phyloP scores from a whole-genome alignment of 2,797 vertebrate genomes.

The Macropus fuliginosus region DNA sequence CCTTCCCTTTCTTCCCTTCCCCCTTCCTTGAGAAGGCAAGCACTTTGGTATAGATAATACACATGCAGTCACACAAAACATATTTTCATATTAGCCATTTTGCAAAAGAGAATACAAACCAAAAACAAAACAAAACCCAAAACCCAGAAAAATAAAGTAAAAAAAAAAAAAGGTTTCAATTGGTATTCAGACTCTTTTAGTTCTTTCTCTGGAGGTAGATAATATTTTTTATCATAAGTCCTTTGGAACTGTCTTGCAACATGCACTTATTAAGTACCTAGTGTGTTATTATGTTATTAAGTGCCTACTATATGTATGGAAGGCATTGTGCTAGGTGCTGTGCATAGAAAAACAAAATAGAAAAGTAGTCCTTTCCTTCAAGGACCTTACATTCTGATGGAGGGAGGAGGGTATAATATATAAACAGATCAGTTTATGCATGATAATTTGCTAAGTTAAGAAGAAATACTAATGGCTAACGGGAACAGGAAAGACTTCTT shows the following conservation, averaged over 20 bases:
- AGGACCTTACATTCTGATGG: neutral
- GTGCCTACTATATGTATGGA: neutral
- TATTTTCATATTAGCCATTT: no score
- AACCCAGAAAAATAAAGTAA: neutral
- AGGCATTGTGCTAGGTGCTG: neutral
- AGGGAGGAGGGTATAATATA: neutral
- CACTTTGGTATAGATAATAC: neutral
- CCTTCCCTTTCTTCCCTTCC: neutral
- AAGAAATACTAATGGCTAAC: neutral
- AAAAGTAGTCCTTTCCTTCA: neutral
- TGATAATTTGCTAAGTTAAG: neutral
- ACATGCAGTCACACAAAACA: no score
- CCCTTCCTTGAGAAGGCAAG: neutral
- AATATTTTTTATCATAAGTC: neutral
- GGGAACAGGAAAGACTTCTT: neutral
- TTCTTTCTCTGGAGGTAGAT: neutral
- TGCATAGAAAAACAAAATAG: neutral
- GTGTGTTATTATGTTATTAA: neutral
- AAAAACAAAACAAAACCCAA: neutral
- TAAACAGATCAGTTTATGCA: neutral
- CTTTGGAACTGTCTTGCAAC: neutral
- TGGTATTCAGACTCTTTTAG: neutral
- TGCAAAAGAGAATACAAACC: neutral
- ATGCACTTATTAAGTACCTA: neutral
- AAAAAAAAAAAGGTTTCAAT: neutral